These are phyloP conservation scores for Dusona sp. DNA, from an alignment of 2,888 invertebrate species.

Conservation along the genomic window DNA sequence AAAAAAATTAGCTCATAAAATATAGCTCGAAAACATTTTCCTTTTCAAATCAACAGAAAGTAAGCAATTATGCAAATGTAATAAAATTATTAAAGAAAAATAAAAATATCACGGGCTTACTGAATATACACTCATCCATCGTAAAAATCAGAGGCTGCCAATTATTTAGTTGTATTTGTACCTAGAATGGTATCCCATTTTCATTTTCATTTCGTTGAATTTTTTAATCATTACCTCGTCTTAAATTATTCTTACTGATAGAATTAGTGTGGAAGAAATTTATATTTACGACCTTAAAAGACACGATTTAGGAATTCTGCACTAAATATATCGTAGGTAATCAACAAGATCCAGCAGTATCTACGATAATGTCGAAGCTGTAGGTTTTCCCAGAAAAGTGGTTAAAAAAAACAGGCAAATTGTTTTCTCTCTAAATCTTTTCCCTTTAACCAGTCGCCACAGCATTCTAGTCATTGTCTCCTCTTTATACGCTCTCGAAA, in stretches of 20 bases:
- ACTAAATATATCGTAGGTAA: neutral
- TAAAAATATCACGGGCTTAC: too few species aligned
- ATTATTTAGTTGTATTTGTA: too few species aligned
- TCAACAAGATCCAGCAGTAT: neutral
- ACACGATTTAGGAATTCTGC: neutral
- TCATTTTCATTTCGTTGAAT: too few species aligned
- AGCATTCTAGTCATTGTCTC: neutral
- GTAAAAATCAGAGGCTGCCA: too few species aligned
- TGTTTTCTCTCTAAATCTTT: slow-evolving; percentile 21
- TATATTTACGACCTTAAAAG: neutral
- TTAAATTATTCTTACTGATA: neutral
- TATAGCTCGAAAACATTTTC: neutral
- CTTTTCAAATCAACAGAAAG: neutral
- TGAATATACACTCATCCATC: too few species aligned
- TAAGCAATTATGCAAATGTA: too few species aligned
- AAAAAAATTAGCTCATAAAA: neutral
- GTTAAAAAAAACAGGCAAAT: slow-evolving; percentile 27
- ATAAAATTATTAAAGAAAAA: too few species aligned
- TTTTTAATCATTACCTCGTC: too few species aligned
- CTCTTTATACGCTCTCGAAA: slow-evolving; percentile 43
- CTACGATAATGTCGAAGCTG: slow-evolving; percentile 14
- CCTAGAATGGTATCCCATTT: too few species aligned
- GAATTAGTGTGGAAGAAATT: neutral
- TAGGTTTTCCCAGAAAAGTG: slow-evolving; percentile 7
- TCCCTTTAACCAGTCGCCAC: slow-evolving; percentile 8